phyloP scores from a whole-genome alignment of 2,797 vertebrate species.

The Yasuhikotakia modesta region DNA sequence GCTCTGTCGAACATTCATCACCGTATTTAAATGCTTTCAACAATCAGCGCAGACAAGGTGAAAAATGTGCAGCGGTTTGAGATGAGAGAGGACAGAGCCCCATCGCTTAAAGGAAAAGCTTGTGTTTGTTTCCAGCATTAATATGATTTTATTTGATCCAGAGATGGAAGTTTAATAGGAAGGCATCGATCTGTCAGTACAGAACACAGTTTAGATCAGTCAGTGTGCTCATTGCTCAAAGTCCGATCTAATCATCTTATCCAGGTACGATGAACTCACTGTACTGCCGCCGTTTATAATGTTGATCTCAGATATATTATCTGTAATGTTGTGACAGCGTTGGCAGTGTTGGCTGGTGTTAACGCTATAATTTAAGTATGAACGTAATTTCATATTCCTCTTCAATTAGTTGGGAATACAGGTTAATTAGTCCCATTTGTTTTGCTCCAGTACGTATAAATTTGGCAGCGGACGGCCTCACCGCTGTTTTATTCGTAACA shows the following conservation, averaged over 20 bases:
- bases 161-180: no score
- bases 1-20: no score
- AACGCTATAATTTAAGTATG: not conserved
- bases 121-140: no score
- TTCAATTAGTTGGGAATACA: slow-evolving; percentile 2
- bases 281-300: not conserved
- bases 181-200: no score
- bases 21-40: no score
- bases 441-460: slow-evolving; percentile 67
- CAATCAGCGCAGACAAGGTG: no score
- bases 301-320: not conserved
- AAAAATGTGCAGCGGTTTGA: not conserved
- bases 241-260: not conserved
- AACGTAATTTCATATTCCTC: not conserved
- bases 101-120: no score
- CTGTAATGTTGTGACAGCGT: not conserved
- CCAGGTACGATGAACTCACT: not conserved
- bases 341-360: not conserved
- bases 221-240: no score
- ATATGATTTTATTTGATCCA: no score
- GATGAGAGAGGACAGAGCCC: no score
- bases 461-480: slow-evolving; percentile 65
- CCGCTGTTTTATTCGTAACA: slow-evolving; percentile 66
- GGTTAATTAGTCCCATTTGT: slow-evolving; percentile 64
- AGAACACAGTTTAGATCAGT: no score